Conservation (phyloP, 2,888 invertebrate genomes). For the Hypolimnas misippus region DNA sequence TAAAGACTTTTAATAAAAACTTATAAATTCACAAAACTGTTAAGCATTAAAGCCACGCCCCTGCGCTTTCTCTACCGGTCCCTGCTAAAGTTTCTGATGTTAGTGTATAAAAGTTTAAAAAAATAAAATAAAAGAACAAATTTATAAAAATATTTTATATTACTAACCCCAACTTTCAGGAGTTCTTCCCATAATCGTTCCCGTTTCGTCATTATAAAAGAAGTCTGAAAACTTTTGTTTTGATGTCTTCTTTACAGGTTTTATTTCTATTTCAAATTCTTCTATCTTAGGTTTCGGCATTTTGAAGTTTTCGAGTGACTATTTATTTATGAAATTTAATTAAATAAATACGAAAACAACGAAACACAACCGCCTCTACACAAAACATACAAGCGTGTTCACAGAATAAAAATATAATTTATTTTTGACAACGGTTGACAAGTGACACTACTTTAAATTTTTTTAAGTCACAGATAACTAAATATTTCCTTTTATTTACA, state of each 20-base stretch:
- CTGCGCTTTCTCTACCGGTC: background rate
- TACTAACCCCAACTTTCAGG: slow-evolving; percentile 81
- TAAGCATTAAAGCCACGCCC: slow-evolving; percentile 40
- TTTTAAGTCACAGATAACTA: background rate
- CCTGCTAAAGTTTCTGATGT: background rate
- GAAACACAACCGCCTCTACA: slow-evolving; percentile 30
- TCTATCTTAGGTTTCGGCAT: slow-evolving; percentile 60
- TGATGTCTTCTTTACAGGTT: slow-evolving; percentile 50
- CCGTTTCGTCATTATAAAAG: slow-evolving; percentile 73
- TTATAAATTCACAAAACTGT: background rate
- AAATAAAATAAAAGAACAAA: slow-evolving; percentile 2
- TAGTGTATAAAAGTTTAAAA: background rate
- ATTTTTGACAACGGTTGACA: slow-evolving; percentile 3
- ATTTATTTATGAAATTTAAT: slow-evolving; percentile 26
- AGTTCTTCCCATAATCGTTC: slow-evolving; percentile 75
- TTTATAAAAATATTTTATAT: background rate
- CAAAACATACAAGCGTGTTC: slow-evolving; percentile 24
- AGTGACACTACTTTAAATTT: background rate
- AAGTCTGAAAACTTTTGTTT: slow-evolving; percentile 55
- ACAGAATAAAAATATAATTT: slow-evolving; percentile 21
- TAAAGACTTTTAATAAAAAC: background rate
- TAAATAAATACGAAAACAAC: slow-evolving; percentile 7
- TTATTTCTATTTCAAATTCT: slow-evolving; percentile 72
- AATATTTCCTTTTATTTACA: too few species aligned
- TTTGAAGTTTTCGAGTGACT: slow-evolving; percentile 38